Percentiles rank a stretch among this genome's conserved stretches.
Conservation (phyloP, 1,140 invertebrate species). For the Drosophila mayri region DNA sequence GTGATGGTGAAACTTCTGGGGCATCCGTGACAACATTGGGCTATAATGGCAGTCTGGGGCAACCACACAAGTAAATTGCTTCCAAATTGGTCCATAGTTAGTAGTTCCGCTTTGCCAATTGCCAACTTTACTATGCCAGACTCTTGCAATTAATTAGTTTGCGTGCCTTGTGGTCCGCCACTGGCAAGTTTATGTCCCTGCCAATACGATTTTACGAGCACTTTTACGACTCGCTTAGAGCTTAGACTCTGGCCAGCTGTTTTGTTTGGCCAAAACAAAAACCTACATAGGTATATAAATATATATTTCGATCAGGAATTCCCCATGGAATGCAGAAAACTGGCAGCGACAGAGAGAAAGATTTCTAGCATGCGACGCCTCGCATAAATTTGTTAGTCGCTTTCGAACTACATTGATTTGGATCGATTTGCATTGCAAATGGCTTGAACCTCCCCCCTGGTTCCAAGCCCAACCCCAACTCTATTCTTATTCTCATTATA, state of each 20-base stretch:
- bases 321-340: conserved; percentile 58
- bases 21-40: not conserved
- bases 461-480: not conserved
- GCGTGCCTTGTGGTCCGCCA: conserved; percentile 2
- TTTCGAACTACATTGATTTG: conserved; percentile 42
- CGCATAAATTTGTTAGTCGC: conserved; percentile 68
- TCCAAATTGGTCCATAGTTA: conserved; percentile 30
- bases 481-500: conserved; percentile 7
- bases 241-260: conserved; percentile 14
- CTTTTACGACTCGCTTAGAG: conserved; percentile 37
- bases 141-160: conserved; percentile 39
- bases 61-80: conserved; percentile 22
- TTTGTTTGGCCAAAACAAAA: conserved; percentile 31
- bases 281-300: not conserved
- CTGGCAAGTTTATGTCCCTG: conserved; percentile 26
- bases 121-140: conserved; percentile 21
- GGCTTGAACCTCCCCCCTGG: not conserved
- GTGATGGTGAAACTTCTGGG: not conserved
- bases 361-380: conserved; percentile 49
- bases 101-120: conserved; percentile 18
- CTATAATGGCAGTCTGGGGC: not conserved
- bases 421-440: conserved; percentile 65
- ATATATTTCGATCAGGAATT: conserved; percentile 52
- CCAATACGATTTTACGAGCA: conserved; percentile 34
- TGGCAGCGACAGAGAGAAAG: conserved; percentile 30